These are phyloP conservation scores for Drosophila neutralis DNA, from an alignment of 2,888 invertebrate genomes.

Conservation along the genomic window DNA sequence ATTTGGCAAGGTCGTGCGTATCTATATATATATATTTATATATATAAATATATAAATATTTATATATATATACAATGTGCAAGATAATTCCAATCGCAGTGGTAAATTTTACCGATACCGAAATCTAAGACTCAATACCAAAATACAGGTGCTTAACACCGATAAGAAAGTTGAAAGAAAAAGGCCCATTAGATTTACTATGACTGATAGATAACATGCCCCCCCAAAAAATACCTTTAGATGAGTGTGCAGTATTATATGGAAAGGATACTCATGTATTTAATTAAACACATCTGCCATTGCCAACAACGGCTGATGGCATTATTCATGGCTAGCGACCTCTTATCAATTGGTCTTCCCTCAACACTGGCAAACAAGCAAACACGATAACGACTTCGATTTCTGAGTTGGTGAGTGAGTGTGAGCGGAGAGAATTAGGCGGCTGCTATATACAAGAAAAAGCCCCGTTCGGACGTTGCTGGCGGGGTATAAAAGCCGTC, in stretches of 20 bases:
- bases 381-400: conserved; percentile 17
- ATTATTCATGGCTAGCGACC: conserved; percentile 43
- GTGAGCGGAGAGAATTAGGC: conserved; percentile 16
- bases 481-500: conserved; percentile 63
- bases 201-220: conserved; percentile 29
- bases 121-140: conserved; percentile 47
- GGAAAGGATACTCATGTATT: conserved; percentile 7
- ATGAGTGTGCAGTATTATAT: not conserved
- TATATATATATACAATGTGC: not conserved
- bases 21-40: not conserved
- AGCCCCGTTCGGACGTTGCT: conserved; percentile 47
- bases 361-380: conserved; percentile 6
- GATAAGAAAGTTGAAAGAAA: conserved; percentile 54
- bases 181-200: conserved; percentile 16
- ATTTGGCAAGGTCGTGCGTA: not conserved
- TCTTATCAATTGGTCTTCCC: conserved; percentile 45
- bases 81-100: conserved; percentile 18
- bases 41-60: not conserved
- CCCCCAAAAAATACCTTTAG: not conserved
- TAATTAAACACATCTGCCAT: conserved; percentile 4
- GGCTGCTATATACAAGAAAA: conserved; percentile 40
- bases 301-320: conserved; percentile 20
- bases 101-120: conserved; percentile 41
- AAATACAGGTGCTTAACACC: conserved; percentile 22
- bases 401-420: not conserved